Conservation (phyloP, 1,140 invertebrate genomes). For the Ceratina australensis region DNA sequence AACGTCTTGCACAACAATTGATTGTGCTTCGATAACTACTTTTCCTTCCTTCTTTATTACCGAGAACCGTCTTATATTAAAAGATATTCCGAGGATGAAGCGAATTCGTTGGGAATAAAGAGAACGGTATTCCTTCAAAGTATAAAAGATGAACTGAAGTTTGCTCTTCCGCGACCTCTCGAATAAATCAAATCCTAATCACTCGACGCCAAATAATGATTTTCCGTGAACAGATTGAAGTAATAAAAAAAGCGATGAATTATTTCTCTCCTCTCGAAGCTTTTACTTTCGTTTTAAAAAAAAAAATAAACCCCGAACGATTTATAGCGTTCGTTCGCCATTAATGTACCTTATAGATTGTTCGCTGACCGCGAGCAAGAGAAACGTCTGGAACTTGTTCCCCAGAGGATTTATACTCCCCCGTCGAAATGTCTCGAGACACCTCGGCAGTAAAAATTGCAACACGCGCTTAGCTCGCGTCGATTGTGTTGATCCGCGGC, state of each 20-base stretch:
- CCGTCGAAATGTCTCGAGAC: neutral
- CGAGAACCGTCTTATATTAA: neutral
- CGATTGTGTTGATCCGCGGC: conserved; percentile 29
- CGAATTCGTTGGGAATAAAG: conserved; percentile 1
- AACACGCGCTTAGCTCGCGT: conserved; percentile 28
- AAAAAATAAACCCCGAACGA: neutral
- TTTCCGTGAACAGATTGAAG: no score
- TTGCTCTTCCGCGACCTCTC: no score
- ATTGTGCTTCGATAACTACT: conserved; percentile 18
- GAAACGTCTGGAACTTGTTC: conserved; percentile 21
- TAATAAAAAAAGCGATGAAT: no score
- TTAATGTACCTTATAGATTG: conserved; percentile 26
- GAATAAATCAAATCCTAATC: no score
- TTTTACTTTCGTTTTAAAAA: no score
- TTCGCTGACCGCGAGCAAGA: conserved; percentile 7
- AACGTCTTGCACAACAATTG: conserved; percentile 3
- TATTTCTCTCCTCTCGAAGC: no score
- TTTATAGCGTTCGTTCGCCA: neutral
- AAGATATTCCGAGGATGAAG: neutral
- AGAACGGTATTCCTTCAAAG: neutral
- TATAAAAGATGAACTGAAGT: no score
- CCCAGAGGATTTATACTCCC: conserved; percentile 30
- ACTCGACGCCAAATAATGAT: no score
- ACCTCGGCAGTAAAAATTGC: conserved; percentile 39
- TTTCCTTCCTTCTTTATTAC: neutral